Evolutionary conservation across 2,888 invertebrate species (phyloP), one percentile per base, ranked within the genome.

Genomic region (Amblyjoppa fuscipennis): DNA sequence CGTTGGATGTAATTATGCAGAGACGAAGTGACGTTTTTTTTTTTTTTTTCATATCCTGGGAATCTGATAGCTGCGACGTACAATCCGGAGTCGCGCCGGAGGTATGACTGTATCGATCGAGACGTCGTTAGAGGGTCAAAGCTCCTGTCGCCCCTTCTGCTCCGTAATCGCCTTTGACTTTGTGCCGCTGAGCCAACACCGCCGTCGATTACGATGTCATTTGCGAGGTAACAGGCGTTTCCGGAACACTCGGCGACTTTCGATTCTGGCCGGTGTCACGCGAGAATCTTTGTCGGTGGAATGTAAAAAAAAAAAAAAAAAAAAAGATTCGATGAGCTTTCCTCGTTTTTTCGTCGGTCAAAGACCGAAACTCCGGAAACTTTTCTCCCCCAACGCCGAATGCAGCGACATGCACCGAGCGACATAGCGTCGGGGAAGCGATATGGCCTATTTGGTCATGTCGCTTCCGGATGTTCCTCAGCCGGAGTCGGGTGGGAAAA

Each of bases 51-150:
- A 38, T 73, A 11, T 3, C 41, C 13, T 31, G 41, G 5, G 28
- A 1, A 9, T 66, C 25, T 13, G 28, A 76, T 64, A 16, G 38
- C 51, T n/a, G 53, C 34, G 25, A 69, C 20, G 25, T 69, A 61
- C 61, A 61, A 61, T 61, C 31, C 7, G 34, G 38, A 69, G 28
- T n/a, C 9, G 7, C 51, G 51, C 41, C 31, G 9, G 56, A 9
- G 25, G 11, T n/a, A 45, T n/a, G 34, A 41, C 9, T 68, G 68
- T 68, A 68, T 68, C 66, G 77, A 68, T 69, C 66, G 77, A 69
- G 41, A 28, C n/a, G 68, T 77, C 69, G 68, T 77, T 56, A 68
- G n/a, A 77, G 25, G 68, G 77, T 49, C 76, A 34, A 66, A 64
- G n/a, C 28, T 51, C 20, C 13, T 20, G 31, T 77, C 56, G 28